Base-by-base conservation (phyloP, 64 coral and sea anemone genomes). In the Stylophora pistillata region DNA sequence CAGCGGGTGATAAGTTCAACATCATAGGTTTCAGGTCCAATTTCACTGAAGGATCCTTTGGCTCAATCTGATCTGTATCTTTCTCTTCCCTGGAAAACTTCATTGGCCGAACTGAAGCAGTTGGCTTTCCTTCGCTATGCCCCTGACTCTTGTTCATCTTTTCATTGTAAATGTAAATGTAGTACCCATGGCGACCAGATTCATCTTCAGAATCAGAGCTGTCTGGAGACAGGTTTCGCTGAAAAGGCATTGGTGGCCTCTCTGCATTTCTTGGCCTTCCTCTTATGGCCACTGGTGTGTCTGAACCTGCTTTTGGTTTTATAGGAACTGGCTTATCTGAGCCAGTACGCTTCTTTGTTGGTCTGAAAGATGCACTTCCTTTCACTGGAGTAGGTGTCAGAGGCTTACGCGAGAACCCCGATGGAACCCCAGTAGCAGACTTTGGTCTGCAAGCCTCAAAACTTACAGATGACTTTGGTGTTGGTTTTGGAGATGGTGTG, bases 241-340 rank as follows among this genome's bases (percentile, higher is more conserved):
- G 60, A 23, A 84, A 54, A 4, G 80, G 12, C 13, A 84, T 28
- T 1, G 27, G 21, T 12, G 34, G 63, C 23, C 13, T 11, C 69
- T 84, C 80, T 69, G 61, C 5, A 29, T 59, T n/a, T 54, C 62
- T 85, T 34, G 73, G 71, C 64, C 71, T 61, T 26, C 79, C 81
- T 27, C 90, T 34, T 29, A 92, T 92, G 1, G 82, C 90, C 64
- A 92, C 90, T 58, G 90, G 90, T 10, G 72, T 92, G 47, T 77
- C 37, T 23, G 90, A 92, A 25, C 90, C 90, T 30, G 90, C 90
- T 62, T 97, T 97, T 23, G 92, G 75, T 70, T 73, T 93, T 37
- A 97, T 97, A 13, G 95, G 68, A 68, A 93, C 77, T 32, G 95
- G 95, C 55, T 93, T 97, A n/a, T 97, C 95, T 61, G 95, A 97